Base-by-base conservation (phyloP, 1,140 invertebrate genomes). In the Ooceraea biroi region DNA sequence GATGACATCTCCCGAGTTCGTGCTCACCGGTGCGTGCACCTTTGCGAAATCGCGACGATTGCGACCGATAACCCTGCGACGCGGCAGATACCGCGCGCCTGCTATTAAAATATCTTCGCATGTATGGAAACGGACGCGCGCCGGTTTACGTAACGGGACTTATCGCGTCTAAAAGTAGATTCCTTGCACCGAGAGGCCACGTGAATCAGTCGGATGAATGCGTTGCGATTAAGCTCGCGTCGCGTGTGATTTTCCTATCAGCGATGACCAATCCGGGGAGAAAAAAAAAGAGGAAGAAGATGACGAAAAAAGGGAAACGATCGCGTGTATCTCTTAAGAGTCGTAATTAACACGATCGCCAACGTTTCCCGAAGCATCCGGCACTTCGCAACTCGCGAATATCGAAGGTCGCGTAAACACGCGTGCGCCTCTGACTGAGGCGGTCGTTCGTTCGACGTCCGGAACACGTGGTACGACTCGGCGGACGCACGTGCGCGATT, bases 401-500 rank as follows among this genome's bases (percentile, higher is more conserved):
- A 66, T 44, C 61, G 48, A 55, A 77, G 46, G 46, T 19, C 48
- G 19, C 7, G 10, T 36, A 17, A 66, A 41, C 22, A 36, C 1
- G 7, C 41, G 61, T 77, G 50, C 52, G 52, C 8, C 36, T 12
- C 14, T 22, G 3, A 8, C 5, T 44, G 46, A 19, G 19, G 14
- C 73, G 55, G 5, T 36, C 19, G n/a, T 19, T 25, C 14, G 30
- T 4, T 36, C 73, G 58, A 50, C 58, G 14, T 57, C 19, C 61
- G n/a, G 46, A 65, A 65, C 73, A 78, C 76, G 76, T 78, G 76
- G 63, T 69, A 17, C 36, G 22, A 17, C 25, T 44, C 30, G 36
- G 36, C n/a, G 5, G 27, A 69, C 63, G 76, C 76, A 78, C 76
- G 76, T 78, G 76, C 36, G 46, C 63, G 63, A 0, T 80, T 80